Conservation (phyloP, 2,113 vertebrate species). For the Dryoscopus gambensis region DNA sequence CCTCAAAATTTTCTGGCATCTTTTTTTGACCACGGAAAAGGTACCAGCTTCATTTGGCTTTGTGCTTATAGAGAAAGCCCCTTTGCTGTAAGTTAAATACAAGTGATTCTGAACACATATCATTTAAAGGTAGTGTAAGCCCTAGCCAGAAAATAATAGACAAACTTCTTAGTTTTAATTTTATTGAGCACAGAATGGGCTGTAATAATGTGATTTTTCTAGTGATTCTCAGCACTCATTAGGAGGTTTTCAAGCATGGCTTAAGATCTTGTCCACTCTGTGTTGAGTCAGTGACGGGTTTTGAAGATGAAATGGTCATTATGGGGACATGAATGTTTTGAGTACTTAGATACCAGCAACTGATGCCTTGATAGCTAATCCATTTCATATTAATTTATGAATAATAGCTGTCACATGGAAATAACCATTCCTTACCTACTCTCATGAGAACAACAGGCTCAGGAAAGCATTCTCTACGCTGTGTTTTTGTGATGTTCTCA, state of each 20-base stretch:
- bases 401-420: neutral
- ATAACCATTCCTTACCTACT: neutral
- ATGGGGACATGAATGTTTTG: neutral
- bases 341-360: neutral
- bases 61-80: neutral
- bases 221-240: neutral
- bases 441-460: neutral
- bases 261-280: neutral
- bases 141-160: neutral
- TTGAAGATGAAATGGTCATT: neutral
- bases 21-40: neutral
- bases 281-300: neutral
- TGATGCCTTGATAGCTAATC: neutral
- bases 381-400: neutral
- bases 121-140: neutral
- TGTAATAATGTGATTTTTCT: neutral
- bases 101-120: fast-evolving
- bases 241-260: neutral
- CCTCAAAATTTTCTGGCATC: neutral
- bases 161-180: neutral
- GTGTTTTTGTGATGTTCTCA: neutral
- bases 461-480: neutral
- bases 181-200: neutral
- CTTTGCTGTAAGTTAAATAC: neutral
- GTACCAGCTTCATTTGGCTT: neutral